Evolutionary conservation across 2,797 vertebrate genomes (phyloP), one percentile per base, ranked within the genome.

Genomic region (Rhinatrema bivittatum): DNA sequence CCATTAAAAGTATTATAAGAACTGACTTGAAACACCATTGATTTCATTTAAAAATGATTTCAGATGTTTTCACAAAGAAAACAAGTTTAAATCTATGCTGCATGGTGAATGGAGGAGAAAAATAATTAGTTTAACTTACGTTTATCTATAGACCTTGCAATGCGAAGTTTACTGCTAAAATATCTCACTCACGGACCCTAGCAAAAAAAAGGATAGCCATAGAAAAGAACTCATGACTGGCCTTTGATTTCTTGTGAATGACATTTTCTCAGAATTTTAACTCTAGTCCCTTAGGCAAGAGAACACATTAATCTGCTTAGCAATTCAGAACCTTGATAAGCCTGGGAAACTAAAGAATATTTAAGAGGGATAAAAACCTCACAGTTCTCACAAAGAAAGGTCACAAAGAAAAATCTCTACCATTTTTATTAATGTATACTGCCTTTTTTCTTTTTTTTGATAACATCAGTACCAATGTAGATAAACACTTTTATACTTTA

Each of bases 181-280:
- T n/a, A n/a, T 61, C 64, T 35, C 48, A 45, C 60, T 23, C 0
- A 0, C 2, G 35, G 39, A 13, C 52, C 50, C 48, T 50, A 52
- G 52, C n/a, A n/a, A n/a, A 54, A 65, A 61, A 50, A 23, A 59
- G 48, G 50, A 55, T 56, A 61, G 15, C 42, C 9, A 21, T 49
- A 53, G 34, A 45, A 61, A 63, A 36, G 43, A 42, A 64, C 56
- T 60, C 36, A 50, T 51, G 48, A 56, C 46, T 29, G 41, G 41
- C 24, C 39, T 62, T 63, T 60, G 62, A 66, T 68, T 64, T 63
- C 60, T 53, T 47, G 48, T 51, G 60, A 51, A 10, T 43, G 46
- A 32, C 18, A 39, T 55, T 66, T 65, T 64, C 53, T 52, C 53
- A 56, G 46, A 46, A 47, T 62, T 68, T 53, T 65, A 65, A 53